Percentiles rank a stretch among this genome's conserved stretches.
phyloP scores from a whole-genome alignment of 2,888 invertebrate genomes.

The Strigamia crassipes region DNA sequence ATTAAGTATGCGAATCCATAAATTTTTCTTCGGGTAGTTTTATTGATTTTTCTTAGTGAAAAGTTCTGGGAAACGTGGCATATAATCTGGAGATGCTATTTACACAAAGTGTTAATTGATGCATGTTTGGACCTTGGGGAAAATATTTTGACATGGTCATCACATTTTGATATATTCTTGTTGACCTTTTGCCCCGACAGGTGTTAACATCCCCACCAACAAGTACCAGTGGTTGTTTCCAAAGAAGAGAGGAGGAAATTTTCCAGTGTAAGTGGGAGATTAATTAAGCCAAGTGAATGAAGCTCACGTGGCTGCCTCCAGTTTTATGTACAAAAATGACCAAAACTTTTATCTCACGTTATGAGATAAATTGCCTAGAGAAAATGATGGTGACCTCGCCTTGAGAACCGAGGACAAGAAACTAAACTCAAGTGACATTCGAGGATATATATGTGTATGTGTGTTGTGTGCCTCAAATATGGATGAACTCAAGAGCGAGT shows the following conservation, averaged over 20 bases:
- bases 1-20: constrained; percentile 10
- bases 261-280: constrained; percentile 40
- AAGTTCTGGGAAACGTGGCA: constrained; percentile 31
- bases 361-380: constrained; percentile 32
- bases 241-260: constrained; percentile 10
- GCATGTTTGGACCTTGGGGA: constrained; percentile 3
- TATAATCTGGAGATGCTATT: background rate
- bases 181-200: constrained; percentile 30
- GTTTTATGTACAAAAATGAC: constrained; percentile 42
- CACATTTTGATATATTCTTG: constrained; percentile 36
- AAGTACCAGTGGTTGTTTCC: constrained; percentile 10
- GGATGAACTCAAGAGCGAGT: constrained; percentile 14
- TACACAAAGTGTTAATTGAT: constrained; percentile 20
- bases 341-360: constrained; percentile 24
- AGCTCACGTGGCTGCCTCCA: constrained; percentile 30
- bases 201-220: constrained; percentile 41
- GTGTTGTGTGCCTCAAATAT: constrained; percentile 38
- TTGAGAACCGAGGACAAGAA: constrained; percentile 34
- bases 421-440: constrained; percentile 28
- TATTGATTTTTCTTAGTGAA: constrained; percentile 23
- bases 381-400: constrained; percentile 32
- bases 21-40: background rate
- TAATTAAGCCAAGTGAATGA: constrained; percentile 42
- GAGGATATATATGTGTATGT: constrained; percentile 42
- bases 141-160: constrained; percentile 35